Percentiles rank a stretch among this genome's conserved stretches.
These are phyloP conservation scores for Oceanodroma leucorhoa DNA, from an alignment of 2,797 vertebrate species.

Conservation along the genomic window DNA sequence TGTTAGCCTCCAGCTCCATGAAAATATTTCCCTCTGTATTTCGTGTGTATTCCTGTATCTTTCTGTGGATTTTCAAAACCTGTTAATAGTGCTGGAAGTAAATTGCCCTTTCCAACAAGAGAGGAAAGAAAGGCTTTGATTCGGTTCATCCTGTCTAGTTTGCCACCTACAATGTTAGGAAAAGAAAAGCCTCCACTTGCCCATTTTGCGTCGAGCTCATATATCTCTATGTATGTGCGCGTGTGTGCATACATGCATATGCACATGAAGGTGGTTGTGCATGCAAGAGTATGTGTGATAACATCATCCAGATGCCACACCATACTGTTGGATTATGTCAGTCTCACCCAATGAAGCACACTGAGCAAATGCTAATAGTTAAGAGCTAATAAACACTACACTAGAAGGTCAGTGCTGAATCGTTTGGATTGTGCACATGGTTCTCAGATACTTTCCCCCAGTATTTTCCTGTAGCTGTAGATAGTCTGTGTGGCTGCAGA, in stretches of 20 bases:
- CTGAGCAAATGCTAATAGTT: slow-evolving; percentile 67
- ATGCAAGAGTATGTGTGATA: slow-evolving; percentile 37
- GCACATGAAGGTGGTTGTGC: neutral
- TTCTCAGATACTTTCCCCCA: slow-evolving; percentile 35
- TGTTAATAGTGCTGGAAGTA: neutral
- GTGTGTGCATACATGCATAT: neutral
- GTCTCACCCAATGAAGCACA: slow-evolving; percentile 62
- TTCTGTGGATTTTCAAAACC: neutral
- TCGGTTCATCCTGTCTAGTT: neutral
- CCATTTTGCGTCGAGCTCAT: neutral
- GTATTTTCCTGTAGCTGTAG: neutral
- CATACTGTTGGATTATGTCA: slow-evolving; percentile 59
- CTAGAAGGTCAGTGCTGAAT: slow-evolving; percentile 60
- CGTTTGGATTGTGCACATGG: slow-evolving; percentile 45
- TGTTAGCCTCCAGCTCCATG: neutral
- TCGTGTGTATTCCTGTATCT: neutral
- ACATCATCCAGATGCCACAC: slow-evolving; percentile 63
- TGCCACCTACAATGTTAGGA: neutral
- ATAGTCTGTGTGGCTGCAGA: neutral
- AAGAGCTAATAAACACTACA: slow-evolving; percentile 69
- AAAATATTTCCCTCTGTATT: neutral
- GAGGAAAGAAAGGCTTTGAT: neutral
- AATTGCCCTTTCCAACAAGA: neutral
- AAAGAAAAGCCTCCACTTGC: neutral
- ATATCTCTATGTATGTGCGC: rapidly evolving